Conservation (phyloP, 2,113 vertebrate species). For the human region GRCh38 chr7:128328001-128328500, state of each 20-base stretch:
- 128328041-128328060: neutral
- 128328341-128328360: neutral
- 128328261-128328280: neutral
- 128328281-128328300: neutral
- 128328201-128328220: neutral
- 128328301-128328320: neutral
- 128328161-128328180: neutral
- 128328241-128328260: slow-evolving; percentile 9
- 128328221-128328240: neutral
- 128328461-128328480: neutral
- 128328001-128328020: neutral
- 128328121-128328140: neutral
- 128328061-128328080: neutral
- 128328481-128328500: slow-evolving; percentile 22
- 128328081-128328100: neutral
- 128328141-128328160: neutral
- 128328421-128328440: neutral
- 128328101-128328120: neutral
- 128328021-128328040: neutral
- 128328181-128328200: neutral
- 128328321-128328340: slow-evolving; percentile 11
- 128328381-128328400: neutral
- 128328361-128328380: slow-evolving; percentile 16
- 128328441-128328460: neutral
- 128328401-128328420: neutral